These are phyloP conservation scores for Calcarius lapponicus DNA, from an alignment of 2,797 vertebrate species.

Conservation along the genomic window DNA sequence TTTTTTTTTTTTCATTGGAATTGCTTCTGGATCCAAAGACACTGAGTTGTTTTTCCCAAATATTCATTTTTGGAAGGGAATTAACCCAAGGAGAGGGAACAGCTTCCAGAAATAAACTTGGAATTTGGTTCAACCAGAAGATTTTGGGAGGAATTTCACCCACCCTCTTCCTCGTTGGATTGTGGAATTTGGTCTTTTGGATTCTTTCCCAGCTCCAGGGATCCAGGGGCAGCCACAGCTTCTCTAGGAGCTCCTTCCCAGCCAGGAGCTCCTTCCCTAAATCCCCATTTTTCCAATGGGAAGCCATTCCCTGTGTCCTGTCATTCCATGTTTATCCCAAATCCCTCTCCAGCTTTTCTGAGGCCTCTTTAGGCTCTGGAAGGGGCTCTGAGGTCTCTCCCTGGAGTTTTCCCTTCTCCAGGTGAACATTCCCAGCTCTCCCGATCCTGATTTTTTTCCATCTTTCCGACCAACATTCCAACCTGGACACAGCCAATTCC, in stretches of 20 bases:
- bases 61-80: not conserved
- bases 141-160: not conserved
- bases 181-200: not conserved
- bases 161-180: not conserved
- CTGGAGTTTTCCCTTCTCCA: not conserved
- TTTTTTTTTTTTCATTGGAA: not conserved
- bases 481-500: not conserved
- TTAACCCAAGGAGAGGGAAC: not conserved
- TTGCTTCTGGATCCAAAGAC: not conserved
- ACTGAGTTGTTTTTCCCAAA: not conserved
- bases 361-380: too few relatives aligned
- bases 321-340: not conserved
- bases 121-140: accelerated
- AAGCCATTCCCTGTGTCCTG: not conserved
- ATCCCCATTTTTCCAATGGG: not conserved
- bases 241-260: not conserved
- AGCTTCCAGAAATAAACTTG: not conserved
- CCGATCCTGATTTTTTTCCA: accelerated
- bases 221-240: not conserved
- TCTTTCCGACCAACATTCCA: not conserved
- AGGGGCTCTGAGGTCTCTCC: not conserved
- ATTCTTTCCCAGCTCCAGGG: not conserved
- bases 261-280: not conserved
- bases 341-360: not conserved
- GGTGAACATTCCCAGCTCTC: not conserved